Evolutionary conservation across 2,797 vertebrate species (phyloP), one percentile per base, ranked within the genome.

Genomic region (Xyrichtys novacula): DNA sequence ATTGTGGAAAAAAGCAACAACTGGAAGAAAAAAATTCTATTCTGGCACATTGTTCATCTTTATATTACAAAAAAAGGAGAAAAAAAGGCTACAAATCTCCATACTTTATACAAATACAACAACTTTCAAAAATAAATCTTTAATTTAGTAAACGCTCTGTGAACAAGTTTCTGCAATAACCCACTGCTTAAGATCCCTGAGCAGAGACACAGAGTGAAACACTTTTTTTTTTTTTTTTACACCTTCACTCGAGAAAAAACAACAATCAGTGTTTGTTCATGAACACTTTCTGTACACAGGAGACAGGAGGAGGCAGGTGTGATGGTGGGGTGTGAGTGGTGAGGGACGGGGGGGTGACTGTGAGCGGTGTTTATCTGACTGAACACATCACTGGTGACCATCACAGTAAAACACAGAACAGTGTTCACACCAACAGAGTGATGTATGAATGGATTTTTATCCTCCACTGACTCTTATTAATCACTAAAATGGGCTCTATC

Each of bases 81-180:
- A 94, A 84, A 94, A 84, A 95, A 95, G 88, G 91, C 95, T 98
- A 98, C 95, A 98, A 97, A 97, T 96, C 91, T 93, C 80, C 93
- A 97, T 97, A 95, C 97, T 98, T 98, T 98, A 97, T 98, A 98
- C 96, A 98, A 98, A 98, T 95, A 96, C 95, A 95, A 93, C 92
- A 95, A 86, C 84, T 94, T 92, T 96, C 92, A 95, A 97, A 98
- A 98, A 97, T 96, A 96, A 95, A 95, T 96, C 95, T 95, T 96
- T 96, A 97, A 97, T 98, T 96, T 96, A 97, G 95, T 96, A 97
- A 97, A 97, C 92, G 91, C 95, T 94, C 94, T 93, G 91, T 92
- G 92, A 96, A 95, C 95, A 95, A 87, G 92, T 94, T 88, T 96
- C 95, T 94, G 93, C 93, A 94, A 95, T 92, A 95, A 94, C 91